Evolutionary conservation across 2,797 vertebrate genomes (phyloP), one percentile per base, ranked within the genome.

Genomic region (Micrastur ruficollis): DNA sequence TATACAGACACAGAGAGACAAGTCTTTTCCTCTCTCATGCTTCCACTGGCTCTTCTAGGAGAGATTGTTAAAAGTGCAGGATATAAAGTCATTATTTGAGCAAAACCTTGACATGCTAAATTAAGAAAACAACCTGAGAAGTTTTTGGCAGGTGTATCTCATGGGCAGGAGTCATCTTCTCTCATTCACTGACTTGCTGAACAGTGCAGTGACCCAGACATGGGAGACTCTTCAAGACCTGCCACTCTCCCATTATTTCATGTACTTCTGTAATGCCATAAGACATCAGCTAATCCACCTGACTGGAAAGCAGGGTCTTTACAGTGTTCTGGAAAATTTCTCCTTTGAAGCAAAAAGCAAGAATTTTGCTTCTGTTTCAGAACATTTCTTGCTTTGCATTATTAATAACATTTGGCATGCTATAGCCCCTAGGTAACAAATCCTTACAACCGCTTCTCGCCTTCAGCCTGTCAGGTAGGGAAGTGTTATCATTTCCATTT

Each of bases 351-450:
- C 53, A 83, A 86, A 96, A 94, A 68, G 56, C 42, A 87, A 72
- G 68, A 91, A 46, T 86, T 96, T 92, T 10, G 31, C 55, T 94
- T 91, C 78, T 55, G 14, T 68, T 96, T 89, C 65, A 62, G 68
- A 86, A 87, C 27, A 26, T 79, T 92, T 66, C 89, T 92, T 85
- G 65, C 59, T 95, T 81, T 89, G 79, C 90, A 94, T 95, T 96
- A 89, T 94, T 94, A 93, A 91, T 89, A 89, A 67, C 9, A 1
- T 87, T 91, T 85, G 86, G 90, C 86, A 91, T 8, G 2, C 81
- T 47, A 26, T 26, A 79, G 61, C 81, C 86, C 53, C 92, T 75
- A 61, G 86, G 71, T 92, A 91, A 79, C 75, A 78, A 92, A 91
- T 83, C 90, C 68, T 92, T 78, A 85, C 90, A 94, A 89, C 31